Base-by-base conservation (phyloP, 2,888 invertebrate species). In the Isoperla grammatica region DNA sequence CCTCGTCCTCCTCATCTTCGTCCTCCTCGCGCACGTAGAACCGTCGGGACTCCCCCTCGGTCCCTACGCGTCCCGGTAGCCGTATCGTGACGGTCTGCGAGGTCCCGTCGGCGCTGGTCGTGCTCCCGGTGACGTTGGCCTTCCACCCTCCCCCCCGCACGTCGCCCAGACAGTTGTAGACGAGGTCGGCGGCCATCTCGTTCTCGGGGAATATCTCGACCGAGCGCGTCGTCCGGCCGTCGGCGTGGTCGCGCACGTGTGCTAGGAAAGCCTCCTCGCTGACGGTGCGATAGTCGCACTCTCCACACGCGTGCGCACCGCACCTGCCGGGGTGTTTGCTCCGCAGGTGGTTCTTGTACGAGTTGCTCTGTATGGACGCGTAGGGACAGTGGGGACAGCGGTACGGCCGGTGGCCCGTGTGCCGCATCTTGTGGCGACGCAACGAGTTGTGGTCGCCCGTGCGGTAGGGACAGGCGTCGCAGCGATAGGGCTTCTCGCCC, bases 391-490 rank as follows among this genome's bases (percentile, higher is more conserved):
- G 79, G 3, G 81, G 80, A 70, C 88, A 88, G 62, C 82, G 81
- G 68, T 87, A 82, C 2, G 80, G 80, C 69, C 71, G 76, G 68
- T 72, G 77, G 68, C 73, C 79, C 75, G 69, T 72, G 70, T 83
- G 82, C 66, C 83, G 78, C 81, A 84, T 80, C 69, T 73, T 79
- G 75, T 81, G 86, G 69, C 78, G 82, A 68, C 86, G 75, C 57
- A 89, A 73, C 2, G 86, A 87, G 71, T 88, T 89, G 65, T 87
- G 88, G 75, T 90, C 89, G 0, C 86, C 83, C 2, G 88, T 86
- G 63, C 79, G 78, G 70, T 86, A 90, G 9, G 80, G 77, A 69
- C 89, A 89, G 19, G 78, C 73, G 37, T 82, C 79, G 69, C 90
- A 90, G 56, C 81, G 79, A 66, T 85, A 83, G 0, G 89, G 89